These are phyloP conservation scores for Perithous albicinctus DNA, from an alignment of 2,888 invertebrate species.

Conservation along the genomic window DNA sequence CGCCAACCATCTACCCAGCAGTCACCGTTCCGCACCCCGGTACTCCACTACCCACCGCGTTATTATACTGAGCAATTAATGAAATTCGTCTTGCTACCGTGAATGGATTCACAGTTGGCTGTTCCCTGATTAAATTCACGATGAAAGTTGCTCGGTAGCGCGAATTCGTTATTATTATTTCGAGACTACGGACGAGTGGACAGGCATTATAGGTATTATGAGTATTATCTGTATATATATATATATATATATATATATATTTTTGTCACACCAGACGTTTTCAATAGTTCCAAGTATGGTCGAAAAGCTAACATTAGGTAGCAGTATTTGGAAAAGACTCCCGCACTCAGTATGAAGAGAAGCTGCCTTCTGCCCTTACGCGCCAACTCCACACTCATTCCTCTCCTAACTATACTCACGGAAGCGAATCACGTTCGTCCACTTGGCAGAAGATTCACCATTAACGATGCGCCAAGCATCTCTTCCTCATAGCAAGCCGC, in stretches of 20 bases:
- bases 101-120: constrained; percentile 61
- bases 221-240: no score
- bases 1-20: constrained; percentile 45
- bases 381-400: constrained; percentile 1
- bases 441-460: constrained; percentile 66
- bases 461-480: constrained; percentile 61
- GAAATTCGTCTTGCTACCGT: constrained; percentile 63
- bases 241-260: no score
- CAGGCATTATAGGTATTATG: not conserved
- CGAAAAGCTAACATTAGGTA: constrained; percentile 31
- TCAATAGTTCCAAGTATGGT: constrained; percentile 54
- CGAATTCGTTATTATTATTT: constrained; percentile 59
- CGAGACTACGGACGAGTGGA: constrained; percentile 21
- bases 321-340: constrained; percentile 34
- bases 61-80: constrained; percentile 68
- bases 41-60: constrained; percentile 40
- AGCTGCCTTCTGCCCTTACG: constrained; percentile 18
- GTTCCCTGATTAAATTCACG: constrained; percentile 62
- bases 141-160: constrained; percentile 38
- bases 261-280: constrained; percentile 39
- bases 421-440: constrained; percentile 65
- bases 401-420: constrained; percentile 28
- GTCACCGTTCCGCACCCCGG: constrained; percentile 9
- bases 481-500: constrained; percentile 34
- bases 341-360: constrained; percentile 15